A percentile compares a stretch with the other conserved stretches of the same genome.
Conservation (phyloP, 2,113 vertebrate genomes). For the Rhinogobius similis region DNA sequence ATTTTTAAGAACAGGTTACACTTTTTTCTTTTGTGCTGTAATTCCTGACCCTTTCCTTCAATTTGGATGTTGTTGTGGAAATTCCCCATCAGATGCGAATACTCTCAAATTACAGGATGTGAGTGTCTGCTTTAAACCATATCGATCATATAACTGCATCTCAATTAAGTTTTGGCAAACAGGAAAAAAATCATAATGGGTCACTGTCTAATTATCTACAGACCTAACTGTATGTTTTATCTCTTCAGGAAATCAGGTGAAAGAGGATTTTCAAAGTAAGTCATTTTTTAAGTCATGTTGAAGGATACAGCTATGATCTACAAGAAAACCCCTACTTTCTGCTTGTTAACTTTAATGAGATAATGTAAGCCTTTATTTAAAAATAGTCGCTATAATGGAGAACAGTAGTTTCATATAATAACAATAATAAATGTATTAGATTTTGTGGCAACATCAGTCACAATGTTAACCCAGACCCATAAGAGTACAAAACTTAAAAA, state of each 20-base stretch:
- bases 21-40: too few relatives aligned
- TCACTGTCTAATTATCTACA: not conserved
- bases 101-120: not conserved
- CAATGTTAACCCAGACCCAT: not conserved
- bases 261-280: constrained; percentile 62
- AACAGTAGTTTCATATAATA: not conserved
- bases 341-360: not conserved
- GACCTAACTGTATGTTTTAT: constrained; percentile 9
- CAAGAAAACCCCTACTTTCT: not conserved
- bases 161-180: not conserved
- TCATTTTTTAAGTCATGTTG: not conserved
- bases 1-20: too few relatives aligned
- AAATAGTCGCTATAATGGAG: not conserved
- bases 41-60: not conserved
- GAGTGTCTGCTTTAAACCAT: not conserved
- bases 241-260: constrained; percentile 57
- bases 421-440: not conserved
- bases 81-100: not conserved
- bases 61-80: not conserved
- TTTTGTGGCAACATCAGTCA: not conserved
- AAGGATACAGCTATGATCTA: not conserved
- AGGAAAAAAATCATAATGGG: too few relatives aligned
- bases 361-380: not conserved
- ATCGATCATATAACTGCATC: not conserved
- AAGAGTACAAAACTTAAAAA: too few relatives aligned